Base-by-base conservation (phyloP, 1,140 invertebrate species). In the Daktulosphaira vitifoliae region DNA sequence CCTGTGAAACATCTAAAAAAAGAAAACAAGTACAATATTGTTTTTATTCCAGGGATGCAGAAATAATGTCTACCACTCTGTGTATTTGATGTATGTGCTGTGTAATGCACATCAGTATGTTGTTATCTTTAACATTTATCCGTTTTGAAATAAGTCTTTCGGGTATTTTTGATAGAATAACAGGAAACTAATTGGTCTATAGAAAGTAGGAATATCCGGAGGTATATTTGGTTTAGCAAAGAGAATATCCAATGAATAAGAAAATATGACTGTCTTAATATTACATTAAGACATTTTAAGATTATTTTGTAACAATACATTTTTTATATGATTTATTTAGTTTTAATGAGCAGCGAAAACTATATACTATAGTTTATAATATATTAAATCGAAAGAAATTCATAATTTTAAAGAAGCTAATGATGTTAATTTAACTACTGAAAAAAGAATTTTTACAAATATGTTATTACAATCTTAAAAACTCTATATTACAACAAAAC, bases 141-240 rank as follows among this genome's bases (percentile, higher is more conserved):
- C 66, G 51, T 59, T 44, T 69, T 7, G 70, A 18, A n/a, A 68
- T 39, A 7, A 69, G 53, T 66, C 65, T 70, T 67, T 69, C 68
- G 11, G 67, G 64, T 18, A 71, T 11, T 67, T 71, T 71, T 33
- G 65, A 67, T 20, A 69, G 29, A 4, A 48, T 1, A 72, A 69
- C 4, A 74, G 65, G 37, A 74, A 50, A 37, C 70, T 66, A 37
- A 75, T 74, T n/a, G 74, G 74, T 29, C 73, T 42, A 29, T 69
- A 69, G 7, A 70, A 70, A 2, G 71, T 65, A 4, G 67, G 44
- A 1, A 51, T 48, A 18, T 68, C 26, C 0, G 65, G 66, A 49
- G 66, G 50, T 65, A 68, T 69, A 13, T 67, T 59, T 26, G 71
- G 67, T 62, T 74, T 75, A 2, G 70, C 70, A 9, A 74, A 70